Percentiles rank a stretch among this genome's conserved stretches.
Conservation (phyloP, 2,113 vertebrate genomes). For the Cervus canadensis region DNA sequence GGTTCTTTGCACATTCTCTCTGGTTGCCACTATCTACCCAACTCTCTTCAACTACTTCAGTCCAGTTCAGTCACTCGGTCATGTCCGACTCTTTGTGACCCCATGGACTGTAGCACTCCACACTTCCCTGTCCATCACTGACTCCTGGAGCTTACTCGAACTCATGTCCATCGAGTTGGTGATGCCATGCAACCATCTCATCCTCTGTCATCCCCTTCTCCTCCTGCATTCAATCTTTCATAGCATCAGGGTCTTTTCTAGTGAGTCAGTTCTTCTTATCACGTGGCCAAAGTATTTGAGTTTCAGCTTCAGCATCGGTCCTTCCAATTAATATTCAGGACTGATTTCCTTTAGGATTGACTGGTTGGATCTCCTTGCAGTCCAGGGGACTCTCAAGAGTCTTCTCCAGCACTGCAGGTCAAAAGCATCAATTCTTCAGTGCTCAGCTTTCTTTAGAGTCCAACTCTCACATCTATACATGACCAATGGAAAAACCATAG, state of each 20-base stretch:
- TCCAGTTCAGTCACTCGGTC: neutral
- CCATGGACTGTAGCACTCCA: neutral
- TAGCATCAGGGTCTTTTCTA: neutral
- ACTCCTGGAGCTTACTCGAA: neutral
- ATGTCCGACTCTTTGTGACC: neutral
- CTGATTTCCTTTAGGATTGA: neutral
- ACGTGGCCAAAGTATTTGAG: neutral
- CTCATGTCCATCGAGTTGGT: neutral
- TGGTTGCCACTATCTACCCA: neutral
- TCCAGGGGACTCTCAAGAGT: neutral
- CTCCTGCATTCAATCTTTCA: neutral
- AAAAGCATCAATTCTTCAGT: neutral
- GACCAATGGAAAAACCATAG: neutral
- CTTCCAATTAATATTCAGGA: rapidly evolving
- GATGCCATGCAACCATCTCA: neutral
- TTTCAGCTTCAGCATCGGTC: neutral
- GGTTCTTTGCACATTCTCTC: neutral
- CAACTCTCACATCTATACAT: neutral
- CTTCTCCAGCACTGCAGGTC: neutral
- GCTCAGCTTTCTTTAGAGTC: neutral
- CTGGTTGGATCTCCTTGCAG: neutral
- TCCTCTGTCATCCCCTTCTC: neutral
- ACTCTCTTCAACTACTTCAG: neutral
- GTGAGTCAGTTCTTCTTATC: neutral
- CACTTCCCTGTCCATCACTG: neutral